Evolutionary conservation across 2,888 invertebrate genomes (phyloP), one percentile per base, ranked within the genome.

Genomic region (Schizaphis graminum): DNA sequence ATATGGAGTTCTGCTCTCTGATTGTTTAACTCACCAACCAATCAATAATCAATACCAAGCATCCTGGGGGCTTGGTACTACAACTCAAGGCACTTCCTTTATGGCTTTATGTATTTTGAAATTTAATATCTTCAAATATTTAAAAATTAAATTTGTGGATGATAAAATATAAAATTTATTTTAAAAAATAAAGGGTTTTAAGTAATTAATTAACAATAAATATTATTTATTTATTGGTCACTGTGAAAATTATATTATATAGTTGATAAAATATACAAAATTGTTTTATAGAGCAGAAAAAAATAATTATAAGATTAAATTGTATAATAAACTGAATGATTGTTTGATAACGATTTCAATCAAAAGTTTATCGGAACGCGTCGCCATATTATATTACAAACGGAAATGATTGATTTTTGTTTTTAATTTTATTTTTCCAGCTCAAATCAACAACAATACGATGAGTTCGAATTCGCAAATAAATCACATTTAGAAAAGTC

Each of bases 401-500:
- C 53, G 1, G 35, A 49, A 88, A 53, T 88, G 8, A 49, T 88
- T 49, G 35, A 88, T 53, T 88, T 88, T 89, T 57, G 21, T 35
- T 44, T 90, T 85, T 57, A 16, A 53, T 53, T 77, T 21, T 77
- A 35, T 77, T 77, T 86, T 93, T 90, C 2, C 86, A 94, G 94
- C 67, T 86, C 94, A 41, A 44, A 91, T 41, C 91, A 91, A 94
- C 94, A 94, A 41, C 94, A 94, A 41, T 90, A 94, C 26, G 85
- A 94, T 53, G 94, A 94, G 49, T 94, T 94, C 28, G 94, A 94
- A 91, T 91, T 91, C 44, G 16, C 89, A 89, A 91, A 94, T 86
- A 94, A 94, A 94, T 91, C 94, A 91, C 94, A 94, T 26, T 86
- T 94, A 91, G 94, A 94, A 91, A 94, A 94, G 94, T 94, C 94